Evolutionary conservation across 2,888 invertebrate species (phyloP), one percentile per base, ranked within the genome.

Genomic region (Perithous albicinctus): DNA sequence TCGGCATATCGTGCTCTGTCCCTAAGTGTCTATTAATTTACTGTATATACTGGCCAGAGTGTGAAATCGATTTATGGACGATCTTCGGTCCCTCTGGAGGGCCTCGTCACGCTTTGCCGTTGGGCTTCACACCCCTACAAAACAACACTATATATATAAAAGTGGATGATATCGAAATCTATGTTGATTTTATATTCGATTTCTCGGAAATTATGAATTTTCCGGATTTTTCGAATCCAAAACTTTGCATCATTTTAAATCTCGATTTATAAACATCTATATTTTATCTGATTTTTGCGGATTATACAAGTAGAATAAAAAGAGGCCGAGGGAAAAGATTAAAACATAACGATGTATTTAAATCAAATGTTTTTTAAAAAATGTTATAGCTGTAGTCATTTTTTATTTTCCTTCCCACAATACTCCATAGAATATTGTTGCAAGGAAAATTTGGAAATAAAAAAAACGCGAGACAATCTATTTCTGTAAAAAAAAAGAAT

Each of bases 11-110:
- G 72, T 80, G 76, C 78, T n/a, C n/a, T 41, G 54, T 80, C 75
- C 79, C 78, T 84, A 86, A 89, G 87, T 90, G 87, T 90, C 89
- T 89, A 91, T 91, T 90, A 91, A 91, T 91, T 90, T 90, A 76
- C 75, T 75, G 35, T 46, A 74, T 46, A 87, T 85, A 88, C 86
- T 84, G 88, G 85, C 85, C 85, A 70, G 88, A 87, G 89, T 86
- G 88, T 88, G 87, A 90, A 89, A 90, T 90, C 89, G 89, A 89
- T 89, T 89, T 85, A 81, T 64, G 75, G 64, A 76, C 70, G 75
- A 67, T 82, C 78, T 76, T 69, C 54, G 63, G 12, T 73, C 75
- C 67, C 73, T 73, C 73, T 76, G 63, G 72, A 73, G 80, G 15
- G 12, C 23, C 23, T 61, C 69, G 67, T 77, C 77, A 77, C 72